Evolutionary conservation across 2,888 invertebrate species (phyloP), one percentile per base, ranked within the genome.

Genomic region (Trissolcus brochymenae): DNA sequence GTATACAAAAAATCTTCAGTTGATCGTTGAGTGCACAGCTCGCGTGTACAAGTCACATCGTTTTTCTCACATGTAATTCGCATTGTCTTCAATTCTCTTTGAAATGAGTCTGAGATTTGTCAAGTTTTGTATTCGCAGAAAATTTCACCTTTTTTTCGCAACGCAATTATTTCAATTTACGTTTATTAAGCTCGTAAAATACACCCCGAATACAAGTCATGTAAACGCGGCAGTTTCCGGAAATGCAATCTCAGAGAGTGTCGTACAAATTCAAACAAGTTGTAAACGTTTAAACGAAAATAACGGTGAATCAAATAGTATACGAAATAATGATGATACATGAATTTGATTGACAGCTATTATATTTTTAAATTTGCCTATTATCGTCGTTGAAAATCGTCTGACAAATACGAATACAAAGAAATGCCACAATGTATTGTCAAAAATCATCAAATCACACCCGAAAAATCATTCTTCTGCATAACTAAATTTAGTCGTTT

Each of bases 341-440:
- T 46, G 46, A 46, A 46, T 46, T 46, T 46, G n/a, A 46, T 16
- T 81, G 79, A 80, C 79, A 79, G 81, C 80, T 62, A 79, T 81
- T 82, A 29, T 35, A 29, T 25, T 54, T 62, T 50, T 14, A 9
- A 16, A 6, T 46, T 46, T 46, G 16, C 16, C 46, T 16, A 46
- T 46, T 46, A 46, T 46, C 16, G 4, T 46, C 14, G 46, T 46
- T 46, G 46, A 11, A 46, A 46, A 46, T 46, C 4, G 16, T 46
- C 11, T 46, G 83, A 84, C 80, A 83, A 82, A 82, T 74, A 74
- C 82, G 76, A 72, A 76, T 80, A 76, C n/a, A 81, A 82, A 79
- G 78, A 80, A 81, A 81, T 81, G 80, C 81, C 82, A 83, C 78
- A 80, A 84, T 82, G 81, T 80, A 81, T 83, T 82, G 79, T 80